These are phyloP conservation scores for Oxygymnocypris stewartii DNA, from an alignment of 2,113 vertebrate genomes.

Conservation along the genomic window DNA sequence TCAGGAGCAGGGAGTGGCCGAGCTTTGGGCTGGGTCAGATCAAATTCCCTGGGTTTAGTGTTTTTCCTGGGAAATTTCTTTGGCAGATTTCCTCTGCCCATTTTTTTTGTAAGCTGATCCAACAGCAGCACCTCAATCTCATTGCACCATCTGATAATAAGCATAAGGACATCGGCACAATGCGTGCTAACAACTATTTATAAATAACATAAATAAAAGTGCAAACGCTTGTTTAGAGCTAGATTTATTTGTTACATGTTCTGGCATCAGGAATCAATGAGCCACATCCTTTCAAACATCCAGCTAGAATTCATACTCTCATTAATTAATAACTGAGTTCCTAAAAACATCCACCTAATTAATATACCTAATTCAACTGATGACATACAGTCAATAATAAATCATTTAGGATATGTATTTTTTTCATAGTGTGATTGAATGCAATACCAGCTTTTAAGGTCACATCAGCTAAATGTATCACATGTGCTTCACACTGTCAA, in stretches of 20 bases:
- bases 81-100: conserved; percentile 32
- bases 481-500: background rate
- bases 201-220: background rate
- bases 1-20: conserved; percentile 73
- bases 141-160: conserved; percentile 81
- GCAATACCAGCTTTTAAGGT: background rate
- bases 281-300: background rate
- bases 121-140: conserved; percentile 77
- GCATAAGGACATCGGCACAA: conserved; percentile 1
- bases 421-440: background rate
- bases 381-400: background rate
- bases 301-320: background rate
- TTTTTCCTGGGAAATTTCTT: conserved; percentile 67
- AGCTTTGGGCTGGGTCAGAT: conserved; percentile 79
- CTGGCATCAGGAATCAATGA: background rate
- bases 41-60: conserved; percentile 83
- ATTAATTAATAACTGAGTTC: background rate
- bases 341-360: background rate
- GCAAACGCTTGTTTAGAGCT: background rate
- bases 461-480: background rate
- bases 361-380: background rate
- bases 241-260: background rate
- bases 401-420: background rate
- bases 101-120: conserved; percentile 68
- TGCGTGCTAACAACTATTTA: background rate